Base-by-base conservation (phyloP, 1,140 invertebrate species). In the Zaprionus ghesquierei region DNA sequence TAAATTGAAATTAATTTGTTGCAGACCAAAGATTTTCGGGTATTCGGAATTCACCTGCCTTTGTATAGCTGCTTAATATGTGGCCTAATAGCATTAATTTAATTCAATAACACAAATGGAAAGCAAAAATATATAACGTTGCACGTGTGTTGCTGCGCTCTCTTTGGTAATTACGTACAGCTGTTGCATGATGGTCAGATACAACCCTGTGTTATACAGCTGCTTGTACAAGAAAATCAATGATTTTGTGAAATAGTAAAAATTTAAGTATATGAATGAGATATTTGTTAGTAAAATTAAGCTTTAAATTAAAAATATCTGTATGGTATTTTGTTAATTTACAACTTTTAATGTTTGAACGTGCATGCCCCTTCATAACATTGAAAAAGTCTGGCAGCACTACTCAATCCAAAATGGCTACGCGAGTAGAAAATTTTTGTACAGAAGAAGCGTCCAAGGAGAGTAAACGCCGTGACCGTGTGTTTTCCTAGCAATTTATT, bases 401-500 rank as follows among this genome's bases (percentile, higher is more conserved):
- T 23, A 0, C 10, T 66, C 49, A 85, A 80, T 85, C 64, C 81
- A 87, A 82, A 87, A 84, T 84, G 79, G 79, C 79, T 74, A 72
- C 77, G 71, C 75, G 71, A 77, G 66, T 63, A 70, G 66, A 75
- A 75, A 81, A 66, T 75, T 84, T 79, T 84, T 85, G 81, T 77
- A 71, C 74, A 75, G 68, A 79, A 76, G 66, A 75, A 87, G 81
- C 81, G 81, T 81, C 81, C 68, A 86, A 81, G 71, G 68, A 86
- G 82, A 86, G 76, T 60, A 77, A 84, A 80, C 74, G 81, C 81
- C 77, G 79, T 84, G 79, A 64, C 81, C 65, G 77, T 86, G 81
- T 85, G 82, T 79, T 86, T 80, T 81, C 46, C 41, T 59, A 72
- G 31, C 49, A 68, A 69, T 69, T 78, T 65, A 81, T 60, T 51